These are phyloP conservation scores for Strix uralensis DNA, from an alignment of 2,113 vertebrate species.

Conservation along the genomic window DNA sequence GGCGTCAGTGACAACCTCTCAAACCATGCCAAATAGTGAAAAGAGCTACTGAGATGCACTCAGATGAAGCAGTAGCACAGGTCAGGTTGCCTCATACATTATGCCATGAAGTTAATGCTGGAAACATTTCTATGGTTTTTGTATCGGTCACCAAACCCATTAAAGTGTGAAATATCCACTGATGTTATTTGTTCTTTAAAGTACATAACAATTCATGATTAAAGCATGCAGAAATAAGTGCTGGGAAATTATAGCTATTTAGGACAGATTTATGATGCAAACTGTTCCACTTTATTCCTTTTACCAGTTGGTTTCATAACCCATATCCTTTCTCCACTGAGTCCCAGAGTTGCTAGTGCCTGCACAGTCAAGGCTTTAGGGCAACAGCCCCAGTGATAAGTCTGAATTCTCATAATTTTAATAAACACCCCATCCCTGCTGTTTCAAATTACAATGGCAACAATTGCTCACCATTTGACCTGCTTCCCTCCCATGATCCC, in stretches of 20 bases:
- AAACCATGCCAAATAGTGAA: neutral
- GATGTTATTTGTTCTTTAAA: neutral
- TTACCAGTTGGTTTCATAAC: neutral
- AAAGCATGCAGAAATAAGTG: neutral
- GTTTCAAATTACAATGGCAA: neutral
- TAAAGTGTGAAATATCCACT: neutral
- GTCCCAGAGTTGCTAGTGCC: neutral
- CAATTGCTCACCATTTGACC: constrained; percentile 81
- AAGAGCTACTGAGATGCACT: neutral
- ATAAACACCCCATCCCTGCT: neutral
- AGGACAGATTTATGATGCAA: neutral
- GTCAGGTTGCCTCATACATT: neutral
- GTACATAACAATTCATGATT: neutral
- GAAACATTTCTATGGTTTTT: neutral
- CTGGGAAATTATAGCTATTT: neutral
- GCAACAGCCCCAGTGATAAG: neutral
- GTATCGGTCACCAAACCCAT: neutral
- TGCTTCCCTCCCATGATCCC: constrained; percentile 83
- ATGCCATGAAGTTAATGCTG: neutral
- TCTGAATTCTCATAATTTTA: neutral
- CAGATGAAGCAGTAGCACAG: neutral
- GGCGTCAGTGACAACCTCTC: neutral
- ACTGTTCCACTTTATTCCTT: neutral
- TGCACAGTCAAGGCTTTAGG: neutral
- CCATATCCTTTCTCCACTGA: neutral